A percentile compares a stretch with the other conserved stretches of the same genome.
Conservation (phyloP, 2,113 vertebrate genomes). For the Proteles cristata region DNA sequence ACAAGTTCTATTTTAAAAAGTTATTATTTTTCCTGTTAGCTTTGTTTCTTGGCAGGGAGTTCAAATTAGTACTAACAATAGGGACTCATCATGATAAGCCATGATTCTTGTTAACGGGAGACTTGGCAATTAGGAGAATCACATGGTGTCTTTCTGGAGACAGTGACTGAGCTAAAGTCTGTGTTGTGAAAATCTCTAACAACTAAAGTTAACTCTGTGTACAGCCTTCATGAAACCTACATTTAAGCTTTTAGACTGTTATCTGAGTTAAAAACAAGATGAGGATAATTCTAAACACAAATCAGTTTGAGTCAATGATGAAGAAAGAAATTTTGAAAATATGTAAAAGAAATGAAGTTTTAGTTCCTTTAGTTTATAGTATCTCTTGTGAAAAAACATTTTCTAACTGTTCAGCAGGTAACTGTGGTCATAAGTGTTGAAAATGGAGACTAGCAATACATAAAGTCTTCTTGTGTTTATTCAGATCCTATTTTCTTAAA, state of each 20-base stretch:
- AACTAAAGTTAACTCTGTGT: background rate
- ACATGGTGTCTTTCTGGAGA: constrained; percentile 17
- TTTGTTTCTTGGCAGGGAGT: constrained; percentile 60
- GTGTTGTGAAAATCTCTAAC: background rate
- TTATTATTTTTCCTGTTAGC: constrained; percentile 70
- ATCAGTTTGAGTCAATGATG: background rate
- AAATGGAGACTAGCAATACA: background rate
- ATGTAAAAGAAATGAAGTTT: background rate
- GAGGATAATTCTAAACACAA: background rate
- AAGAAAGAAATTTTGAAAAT: constrained; percentile 23
- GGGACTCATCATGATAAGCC: constrained; percentile 10
- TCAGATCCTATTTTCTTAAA: background rate
- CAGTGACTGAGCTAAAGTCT: background rate
- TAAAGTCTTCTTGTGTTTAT: background rate
- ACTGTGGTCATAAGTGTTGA: background rate
- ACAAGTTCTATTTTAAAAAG: constrained; percentile 52
- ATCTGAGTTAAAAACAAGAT: background rate
- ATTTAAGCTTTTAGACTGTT: background rate
- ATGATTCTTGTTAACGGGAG: constrained; percentile 53
- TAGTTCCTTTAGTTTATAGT: background rate
- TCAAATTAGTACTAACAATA: constrained; percentile 56
- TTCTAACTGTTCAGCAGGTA: background rate
- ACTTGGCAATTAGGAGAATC: constrained; percentile 39
- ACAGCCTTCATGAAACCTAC: background rate
- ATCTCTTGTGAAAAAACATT: background rate